phyloP scores from a whole-genome alignment of 2,888 invertebrate genomes.

The Brenthis ino region DNA sequence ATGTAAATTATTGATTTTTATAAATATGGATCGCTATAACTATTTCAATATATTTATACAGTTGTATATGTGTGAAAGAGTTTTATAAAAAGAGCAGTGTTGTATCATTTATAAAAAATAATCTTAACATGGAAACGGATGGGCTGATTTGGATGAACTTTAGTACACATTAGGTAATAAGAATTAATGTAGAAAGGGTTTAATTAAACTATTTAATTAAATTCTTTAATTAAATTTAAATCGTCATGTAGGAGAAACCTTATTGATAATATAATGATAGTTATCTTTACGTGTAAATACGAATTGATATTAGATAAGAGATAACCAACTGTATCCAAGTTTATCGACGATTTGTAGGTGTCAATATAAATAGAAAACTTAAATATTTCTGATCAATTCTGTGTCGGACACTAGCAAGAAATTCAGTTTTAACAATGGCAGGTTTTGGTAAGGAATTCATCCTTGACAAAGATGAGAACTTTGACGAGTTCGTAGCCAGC shows the following conservation, averaged over 20 bases:
- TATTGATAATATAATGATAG: slow-evolving; percentile 7
- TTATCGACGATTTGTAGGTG: slow-evolving; percentile 12
- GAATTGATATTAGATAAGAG: slow-evolving; percentile 18
- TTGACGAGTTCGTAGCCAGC: slow-evolving; percentile 48
- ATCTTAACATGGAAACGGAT: no score
- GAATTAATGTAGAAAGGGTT: not conserved
- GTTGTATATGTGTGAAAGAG: no score
- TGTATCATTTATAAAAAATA: no score
- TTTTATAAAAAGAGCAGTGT: no score
- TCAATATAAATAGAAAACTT: slow-evolving; percentile 25
- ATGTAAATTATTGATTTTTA: no score
- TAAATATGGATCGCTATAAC: no score
- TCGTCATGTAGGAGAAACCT: not conserved
- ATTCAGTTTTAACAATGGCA: slow-evolving; percentile 47
- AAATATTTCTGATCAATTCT: slow-evolving; percentile 10
- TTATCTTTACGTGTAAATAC: slow-evolving; percentile 11
- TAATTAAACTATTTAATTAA: no score
- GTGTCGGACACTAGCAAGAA: slow-evolving; percentile 5
- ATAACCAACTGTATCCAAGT: slow-evolving; percentile 1
- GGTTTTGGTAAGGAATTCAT: slow-evolving; percentile 52
- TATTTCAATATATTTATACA: no score
- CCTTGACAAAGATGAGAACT: slow-evolving; percentile 50
- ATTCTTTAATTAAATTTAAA: not conserved
- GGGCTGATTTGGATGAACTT: no score
- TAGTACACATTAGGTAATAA: not conserved